These are phyloP conservation scores for Dicrurus megarhynchus DNA, from an alignment of 2,113 vertebrate species.

Conservation along the genomic window DNA sequence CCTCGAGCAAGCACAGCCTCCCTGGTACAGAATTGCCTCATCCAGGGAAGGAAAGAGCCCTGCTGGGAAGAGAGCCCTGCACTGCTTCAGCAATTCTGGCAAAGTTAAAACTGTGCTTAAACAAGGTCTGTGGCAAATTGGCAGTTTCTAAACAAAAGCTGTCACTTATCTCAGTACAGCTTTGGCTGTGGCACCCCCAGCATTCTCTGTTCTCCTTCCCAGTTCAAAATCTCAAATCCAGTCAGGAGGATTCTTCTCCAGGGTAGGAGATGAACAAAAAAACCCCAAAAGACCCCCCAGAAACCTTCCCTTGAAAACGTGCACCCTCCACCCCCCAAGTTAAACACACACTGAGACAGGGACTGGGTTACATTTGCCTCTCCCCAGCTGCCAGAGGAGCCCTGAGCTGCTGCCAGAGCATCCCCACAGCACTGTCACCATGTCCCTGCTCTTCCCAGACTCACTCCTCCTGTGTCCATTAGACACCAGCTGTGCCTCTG, in stretches of 20 bases:
- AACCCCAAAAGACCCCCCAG: rapidly evolving
- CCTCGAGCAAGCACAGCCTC: neutral
- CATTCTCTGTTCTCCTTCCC: neutral
- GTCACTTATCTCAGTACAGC: neutral
- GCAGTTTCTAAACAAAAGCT: conserved; percentile 39
- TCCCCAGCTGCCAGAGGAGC: neutral
- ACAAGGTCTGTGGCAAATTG: conserved; percentile 10
- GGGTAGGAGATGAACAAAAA: neutral
- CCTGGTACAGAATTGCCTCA: neutral
- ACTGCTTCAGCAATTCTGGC: neutral
- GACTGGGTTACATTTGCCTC: neutral
- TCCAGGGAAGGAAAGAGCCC: neutral
- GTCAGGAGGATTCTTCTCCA: neutral
- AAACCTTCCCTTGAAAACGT: neutral
- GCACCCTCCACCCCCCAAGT: neutral
- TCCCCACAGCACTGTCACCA: neutral
- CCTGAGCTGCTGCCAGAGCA: neutral
- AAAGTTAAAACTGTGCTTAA: neutral
- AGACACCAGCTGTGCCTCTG: neutral
- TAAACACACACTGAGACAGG: neutral
- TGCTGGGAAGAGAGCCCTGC: neutral
- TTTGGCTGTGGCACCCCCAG: neutral
- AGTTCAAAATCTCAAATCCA: neutral
- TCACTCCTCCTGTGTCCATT: rapidly evolving
- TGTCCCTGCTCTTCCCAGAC: neutral